Base-by-base conservation (phyloP, 2,888 invertebrate species). In the Lapara coniferarum region DNA sequence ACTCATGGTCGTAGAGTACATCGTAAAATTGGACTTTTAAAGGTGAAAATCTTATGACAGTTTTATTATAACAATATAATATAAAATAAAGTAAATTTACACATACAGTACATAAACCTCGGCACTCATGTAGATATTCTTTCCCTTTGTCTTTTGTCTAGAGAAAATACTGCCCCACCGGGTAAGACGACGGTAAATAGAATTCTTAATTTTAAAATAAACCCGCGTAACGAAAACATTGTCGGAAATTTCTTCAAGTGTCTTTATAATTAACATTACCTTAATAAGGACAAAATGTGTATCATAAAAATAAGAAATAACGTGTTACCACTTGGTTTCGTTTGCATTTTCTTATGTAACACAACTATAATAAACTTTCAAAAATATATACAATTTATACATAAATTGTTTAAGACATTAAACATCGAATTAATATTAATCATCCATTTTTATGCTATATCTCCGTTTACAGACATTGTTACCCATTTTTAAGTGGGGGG, bases 311-410 rank as follows among this genome's bases (percentile, higher is more conserved):
- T 19, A 10, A 0, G 19, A 19, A 55, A 55, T 55, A 55, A 55
- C 10, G 19, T 7, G n/a, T 53, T 55, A 55, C 55, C 55, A 55
- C 55, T 19, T 55, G 19, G 55, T 55, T 55, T 55, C 19, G 10
- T 55, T 19, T 4, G 55, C 19, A 19, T 55, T 55, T 2, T 55
- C 55, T 55, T 55, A 37, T 37, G 5, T 37, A 55, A 51, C 51
- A 13, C 10, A 57, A 57, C 57, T 57, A 57, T 13, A 57, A 37
- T 56, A 56, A 30, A 57, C 12, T 37, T 57, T 57, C 57, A 37
- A 57, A 55, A 57, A 30, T 57, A 57, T 57, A 57, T 57, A 57
- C 57, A 57, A 37, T 57, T 57, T 57, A 57, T 37, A 57, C 30
- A 57, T 57, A 57, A 57, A 14, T 37, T 57, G 30, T 57, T 57